Conservation (phyloP, 2,888 invertebrate genomes). For the Lapara coniferarum region DNA sequence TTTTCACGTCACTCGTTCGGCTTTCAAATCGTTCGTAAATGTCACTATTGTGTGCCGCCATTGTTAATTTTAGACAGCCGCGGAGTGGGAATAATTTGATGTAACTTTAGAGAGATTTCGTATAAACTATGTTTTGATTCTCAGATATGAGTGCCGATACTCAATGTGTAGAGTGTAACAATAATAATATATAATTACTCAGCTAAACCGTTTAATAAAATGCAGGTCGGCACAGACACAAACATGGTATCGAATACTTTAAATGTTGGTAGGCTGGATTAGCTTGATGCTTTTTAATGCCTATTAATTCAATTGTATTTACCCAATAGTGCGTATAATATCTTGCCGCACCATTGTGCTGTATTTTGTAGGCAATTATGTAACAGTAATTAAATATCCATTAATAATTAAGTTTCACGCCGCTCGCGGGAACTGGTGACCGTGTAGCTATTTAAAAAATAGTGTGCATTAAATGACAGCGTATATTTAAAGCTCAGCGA, state of each 20-base stretch:
- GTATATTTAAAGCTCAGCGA: background rate
- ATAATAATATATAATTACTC: background rate
- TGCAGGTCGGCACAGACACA: background rate
- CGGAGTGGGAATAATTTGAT: background rate
- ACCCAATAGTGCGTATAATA: constrained; percentile 21
- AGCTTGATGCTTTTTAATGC: background rate
- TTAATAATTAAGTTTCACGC: constrained; percentile 5
- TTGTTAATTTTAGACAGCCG: constrained; percentile 18
- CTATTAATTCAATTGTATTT: constrained; percentile 24
- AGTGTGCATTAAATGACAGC: background rate
- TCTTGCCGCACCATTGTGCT: constrained; percentile 15
- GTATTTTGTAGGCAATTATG: constrained; percentile 17
- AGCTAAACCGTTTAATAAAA: background rate
- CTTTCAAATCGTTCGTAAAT: constrained; percentile 32
- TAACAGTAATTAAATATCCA: constrained; percentile 22
- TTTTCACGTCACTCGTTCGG: constrained; percentile 49
- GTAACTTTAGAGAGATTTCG: background rate
- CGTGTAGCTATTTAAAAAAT: constrained; percentile 1
- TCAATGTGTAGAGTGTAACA: too few relatives aligned
- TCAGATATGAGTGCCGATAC: background rate
- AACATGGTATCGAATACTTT: too few relatives aligned
- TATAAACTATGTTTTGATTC: background rate
- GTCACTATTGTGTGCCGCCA: constrained; percentile 8
- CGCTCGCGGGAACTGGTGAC: background rate
- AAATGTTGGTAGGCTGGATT: too few relatives aligned